Conservation (phyloP, 2,113 vertebrate genomes). For the Zonotrichia leucophrys region DNA sequence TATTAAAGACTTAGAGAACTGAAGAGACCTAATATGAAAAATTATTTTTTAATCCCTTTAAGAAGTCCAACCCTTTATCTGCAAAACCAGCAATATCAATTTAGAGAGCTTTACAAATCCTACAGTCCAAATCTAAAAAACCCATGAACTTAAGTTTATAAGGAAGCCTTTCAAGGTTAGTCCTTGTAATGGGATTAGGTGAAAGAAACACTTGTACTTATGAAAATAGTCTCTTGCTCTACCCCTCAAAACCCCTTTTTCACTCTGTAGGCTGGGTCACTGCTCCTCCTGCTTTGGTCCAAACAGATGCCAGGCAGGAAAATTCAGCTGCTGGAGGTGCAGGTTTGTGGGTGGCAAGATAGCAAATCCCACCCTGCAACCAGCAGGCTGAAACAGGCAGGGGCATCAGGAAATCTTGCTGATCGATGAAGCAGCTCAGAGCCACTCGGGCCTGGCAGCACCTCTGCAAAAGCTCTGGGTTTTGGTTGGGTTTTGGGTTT, state of each 20-base stretch:
- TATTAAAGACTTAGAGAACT: background rate
- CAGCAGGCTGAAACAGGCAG: background rate
- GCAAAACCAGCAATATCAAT: background rate
- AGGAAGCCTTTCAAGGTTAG: background rate
- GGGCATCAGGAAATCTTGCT: background rate
- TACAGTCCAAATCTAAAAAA: background rate
- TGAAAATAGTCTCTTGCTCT: background rate
- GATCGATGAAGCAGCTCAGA: background rate
- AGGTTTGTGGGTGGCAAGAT: fast-evolving
- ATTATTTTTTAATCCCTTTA: slow-evolving; percentile 2
- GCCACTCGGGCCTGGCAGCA: fast-evolving
- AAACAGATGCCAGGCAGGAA: background rate
- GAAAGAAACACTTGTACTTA: background rate
- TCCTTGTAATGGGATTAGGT: background rate
- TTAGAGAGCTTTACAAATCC: background rate
- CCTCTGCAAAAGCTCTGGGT: fast-evolving
- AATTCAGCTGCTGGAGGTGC: background rate
- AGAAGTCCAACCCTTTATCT: background rate
- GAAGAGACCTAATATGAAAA: background rate
- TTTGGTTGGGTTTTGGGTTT: background rate
- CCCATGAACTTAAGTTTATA: fast-evolving
- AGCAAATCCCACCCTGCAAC: background rate
- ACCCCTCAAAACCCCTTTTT: background rate
- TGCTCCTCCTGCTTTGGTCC: background rate
- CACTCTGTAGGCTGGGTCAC: background rate